These are phyloP conservation scores for Dipodomys stephensi DNA, from an alignment of 2,113 vertebrate genomes.

Conservation along the genomic window DNA sequence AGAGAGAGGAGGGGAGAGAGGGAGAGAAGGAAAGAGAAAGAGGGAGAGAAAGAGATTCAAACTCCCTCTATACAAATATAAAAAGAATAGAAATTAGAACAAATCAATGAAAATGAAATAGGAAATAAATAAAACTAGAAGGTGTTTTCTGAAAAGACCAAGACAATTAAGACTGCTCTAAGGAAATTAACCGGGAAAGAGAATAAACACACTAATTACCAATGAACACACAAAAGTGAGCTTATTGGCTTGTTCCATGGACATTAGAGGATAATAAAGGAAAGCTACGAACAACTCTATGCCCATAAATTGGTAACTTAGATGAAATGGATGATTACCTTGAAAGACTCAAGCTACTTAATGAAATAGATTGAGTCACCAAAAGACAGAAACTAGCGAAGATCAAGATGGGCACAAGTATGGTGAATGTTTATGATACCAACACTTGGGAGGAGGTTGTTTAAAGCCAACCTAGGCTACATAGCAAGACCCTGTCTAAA, in stretches of 20 bases:
- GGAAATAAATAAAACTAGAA: neutral
- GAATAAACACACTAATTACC: neutral
- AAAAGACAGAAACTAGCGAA: no score
- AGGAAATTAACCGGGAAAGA: neutral
- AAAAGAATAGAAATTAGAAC: neutral
- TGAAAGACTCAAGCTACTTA: neutral
- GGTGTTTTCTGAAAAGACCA: neutral
- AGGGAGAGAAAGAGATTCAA: no score
- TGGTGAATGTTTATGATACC: neutral
- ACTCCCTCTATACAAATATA: no score
- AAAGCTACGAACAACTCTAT: neutral
- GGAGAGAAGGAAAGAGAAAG: no score
- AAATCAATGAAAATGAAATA: conserved; percentile 32
- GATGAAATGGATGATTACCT: conserved; percentile 8
- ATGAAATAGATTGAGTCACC: no score
- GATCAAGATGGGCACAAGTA: no score
- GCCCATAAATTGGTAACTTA: neutral
- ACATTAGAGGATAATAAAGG: neutral
- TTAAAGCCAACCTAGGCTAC: neutral
- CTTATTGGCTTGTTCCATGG: neutral
- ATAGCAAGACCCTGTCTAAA: neutral
- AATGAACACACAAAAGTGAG: neutral
- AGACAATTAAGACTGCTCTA: conserved; percentile 17
- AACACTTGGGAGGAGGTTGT: neutral
- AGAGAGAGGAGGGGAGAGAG: no score